Evolutionary conservation across 2,797 vertebrate genomes (phyloP).

Genomic region (Carapus acus): DNA sequence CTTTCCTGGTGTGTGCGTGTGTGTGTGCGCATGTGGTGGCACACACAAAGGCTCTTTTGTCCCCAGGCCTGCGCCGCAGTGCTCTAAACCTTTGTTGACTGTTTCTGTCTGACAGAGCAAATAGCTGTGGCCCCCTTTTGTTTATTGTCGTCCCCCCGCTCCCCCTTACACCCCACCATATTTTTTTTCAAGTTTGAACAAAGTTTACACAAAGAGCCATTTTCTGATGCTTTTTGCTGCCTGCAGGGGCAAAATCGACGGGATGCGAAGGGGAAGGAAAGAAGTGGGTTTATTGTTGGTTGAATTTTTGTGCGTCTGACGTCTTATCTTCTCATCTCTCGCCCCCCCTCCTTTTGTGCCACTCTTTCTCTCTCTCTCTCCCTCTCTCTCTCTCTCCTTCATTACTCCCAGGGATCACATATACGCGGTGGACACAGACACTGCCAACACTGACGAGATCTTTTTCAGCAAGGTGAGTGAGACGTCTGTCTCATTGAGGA

Average conservation of each 20-base stretch:
- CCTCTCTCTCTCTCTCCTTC: conserved; percentile 14
- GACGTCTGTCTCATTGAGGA: conserved; percentile 43
- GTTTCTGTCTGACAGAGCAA: conserved; percentile 73
- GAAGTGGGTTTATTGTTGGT: conserved; percentile 53
- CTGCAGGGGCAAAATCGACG: conserved; percentile 48
- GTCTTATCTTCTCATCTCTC: conserved; percentile 55
- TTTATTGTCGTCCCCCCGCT: no score
- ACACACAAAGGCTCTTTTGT: conserved; percentile 77
- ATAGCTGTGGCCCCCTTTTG: conserved; percentile 70
- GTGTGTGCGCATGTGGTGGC: no score
- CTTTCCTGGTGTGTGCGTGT: conserved; percentile 62
- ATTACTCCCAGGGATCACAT: conserved; percentile 89
- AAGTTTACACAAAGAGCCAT: conserved; percentile 69
- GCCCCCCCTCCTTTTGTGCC: conserved; percentile 27
- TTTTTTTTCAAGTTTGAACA: conserved; percentile 66
- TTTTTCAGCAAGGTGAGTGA: conserved; percentile 98
- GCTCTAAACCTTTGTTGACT: conserved; percentile 74
- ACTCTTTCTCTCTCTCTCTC: conserved; percentile 4
- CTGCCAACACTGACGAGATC: conserved; percentile 88
- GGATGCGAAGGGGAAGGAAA: conserved; percentile 12
- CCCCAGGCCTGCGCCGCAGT: conserved; percentile 54
- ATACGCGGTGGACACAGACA: conserved; percentile 95
- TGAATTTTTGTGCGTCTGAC: conserved; percentile 59
- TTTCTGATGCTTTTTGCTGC: conserved; percentile 56
- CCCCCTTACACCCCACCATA: no score